Conservation (phyloP, 1,140 invertebrate genomes). For the Aporrectodea caliginosa region DNA sequence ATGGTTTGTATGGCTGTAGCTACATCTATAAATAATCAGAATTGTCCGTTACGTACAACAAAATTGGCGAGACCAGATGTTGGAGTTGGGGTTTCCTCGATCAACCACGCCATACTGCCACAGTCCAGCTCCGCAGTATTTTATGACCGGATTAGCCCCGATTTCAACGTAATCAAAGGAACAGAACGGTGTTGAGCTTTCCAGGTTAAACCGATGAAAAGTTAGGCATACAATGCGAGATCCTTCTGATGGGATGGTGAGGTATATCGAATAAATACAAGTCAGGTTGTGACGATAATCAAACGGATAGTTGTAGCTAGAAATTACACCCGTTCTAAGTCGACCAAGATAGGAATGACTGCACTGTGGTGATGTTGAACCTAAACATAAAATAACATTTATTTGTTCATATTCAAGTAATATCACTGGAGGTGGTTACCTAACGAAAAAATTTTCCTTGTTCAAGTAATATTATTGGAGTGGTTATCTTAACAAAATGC, state of each 20-base stretch:
- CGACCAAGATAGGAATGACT: slow-evolving; percentile 1
- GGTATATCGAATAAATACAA: slow-evolving; percentile 24
- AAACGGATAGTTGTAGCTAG: slow-evolving; percentile 29
- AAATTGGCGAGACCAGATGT: slow-evolving; percentile 15
- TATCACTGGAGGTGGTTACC: too few relatives aligned
- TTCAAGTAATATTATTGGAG: too few relatives aligned
- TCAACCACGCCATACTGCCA: slow-evolving; percentile 18
- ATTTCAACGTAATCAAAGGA: slow-evolving; percentile 28
- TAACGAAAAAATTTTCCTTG: too few relatives aligned
- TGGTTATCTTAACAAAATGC: too few relatives aligned
- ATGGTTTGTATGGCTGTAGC: too few relatives aligned
- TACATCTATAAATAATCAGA: too few relatives aligned
- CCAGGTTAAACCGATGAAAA: slow-evolving; percentile 26
- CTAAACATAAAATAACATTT: not conserved
- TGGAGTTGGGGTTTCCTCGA: slow-evolving; percentile 11
- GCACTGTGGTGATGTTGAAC: not conserved
- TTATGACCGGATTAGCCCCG: not conserved
- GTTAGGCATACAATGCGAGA: slow-evolving; percentile 21
- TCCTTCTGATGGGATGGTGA: not conserved
- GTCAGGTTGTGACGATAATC: slow-evolving; percentile 28
- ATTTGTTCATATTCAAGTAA: not conserved
- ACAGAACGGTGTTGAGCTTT: slow-evolving; percentile 25
- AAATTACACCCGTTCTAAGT: slow-evolving; percentile 16
- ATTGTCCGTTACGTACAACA: slow-evolving; percentile 29
- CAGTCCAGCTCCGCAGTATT: slow-evolving; percentile 24